Base-by-base conservation (phyloP, 2,888 invertebrate species). In the Sycophila texana region DNA sequence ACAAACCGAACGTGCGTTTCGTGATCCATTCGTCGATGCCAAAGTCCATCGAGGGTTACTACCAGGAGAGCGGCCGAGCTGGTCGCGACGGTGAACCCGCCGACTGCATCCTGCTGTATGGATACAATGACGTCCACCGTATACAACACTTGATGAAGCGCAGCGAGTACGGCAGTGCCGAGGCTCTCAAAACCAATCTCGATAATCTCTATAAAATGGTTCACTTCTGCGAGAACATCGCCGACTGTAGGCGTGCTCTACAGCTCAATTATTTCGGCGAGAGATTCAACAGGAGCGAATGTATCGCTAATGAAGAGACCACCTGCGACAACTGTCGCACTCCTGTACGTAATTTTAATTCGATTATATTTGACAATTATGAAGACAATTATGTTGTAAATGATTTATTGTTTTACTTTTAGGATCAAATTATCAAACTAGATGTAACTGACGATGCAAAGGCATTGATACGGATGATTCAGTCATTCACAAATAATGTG, bases 41-140 rank as follows among this genome's bases (percentile, higher is more conserved):
- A 30, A 98, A 98, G 92, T 97, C 97, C 0, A 95, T 99, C 84
- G 99, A 99, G 91, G 98, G 97, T 0, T 99, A 97, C 90, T 99
- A 99, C 91, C 99, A 99, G 91, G 99, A 99, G 92, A 96, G 98
- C n/a, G 99, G 99, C 0, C 93, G 99, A 75, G 99, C 98, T 2
- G 99, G 99, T 0, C 92, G 99, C 65, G 99, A 99, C 91, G 98
- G 97, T 0, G 95, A 96, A 74, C 89, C 92, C 0, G 95, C 99
- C 0, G 92, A 94, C 80, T 99, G 99, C 86, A 92, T 97, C 81
- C 92, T 99, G 0, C 98, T 95, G 91, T 99, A 98, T 91, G 94
- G 93, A 72, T 98, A 98, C 88, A 88, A 91, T 0, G 99, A 99
- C 88, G 94, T 95, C 87, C 90, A 93, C 49, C 91, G 96, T 2